Conservation (phyloP, 2,888 invertebrate genomes). For the Spicauda simplicius region DNA sequence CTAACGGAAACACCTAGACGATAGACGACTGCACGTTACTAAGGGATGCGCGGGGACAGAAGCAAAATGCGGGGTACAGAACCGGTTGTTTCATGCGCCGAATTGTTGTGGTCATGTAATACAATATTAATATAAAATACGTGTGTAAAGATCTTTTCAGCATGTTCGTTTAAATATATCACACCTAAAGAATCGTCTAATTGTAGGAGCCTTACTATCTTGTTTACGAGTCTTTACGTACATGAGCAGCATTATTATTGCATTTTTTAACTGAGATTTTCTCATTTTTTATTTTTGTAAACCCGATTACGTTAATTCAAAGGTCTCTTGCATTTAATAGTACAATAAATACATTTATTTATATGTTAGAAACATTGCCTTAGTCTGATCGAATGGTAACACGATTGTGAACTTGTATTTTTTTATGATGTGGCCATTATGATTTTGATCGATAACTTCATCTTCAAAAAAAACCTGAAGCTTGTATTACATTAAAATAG, state of each 20-base stretch:
- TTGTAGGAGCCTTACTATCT: no score
- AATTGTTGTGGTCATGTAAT: no score
- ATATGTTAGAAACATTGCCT: conserved; percentile 1
- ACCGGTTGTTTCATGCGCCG: no score
- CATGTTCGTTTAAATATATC: no score
- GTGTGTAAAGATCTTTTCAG: no score
- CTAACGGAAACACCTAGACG: no score
- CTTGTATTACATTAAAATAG: not conserved
- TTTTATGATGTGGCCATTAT: not conserved
- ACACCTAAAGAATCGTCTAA: no score
- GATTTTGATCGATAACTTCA: not conserved
- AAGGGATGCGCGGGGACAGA: no score
- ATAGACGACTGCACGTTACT: no score
- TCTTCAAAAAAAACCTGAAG: not conserved
- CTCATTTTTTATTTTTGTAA: conserved; percentile 2
- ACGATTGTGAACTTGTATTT: not conserved
- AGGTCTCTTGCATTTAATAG: conserved; percentile 45
- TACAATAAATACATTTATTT: conserved; percentile 40
- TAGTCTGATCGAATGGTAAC: not conserved
- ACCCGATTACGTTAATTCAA: conserved; percentile 28
- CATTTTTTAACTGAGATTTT: conserved; percentile 7
- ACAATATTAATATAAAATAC: no score
- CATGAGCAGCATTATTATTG: not conserved
- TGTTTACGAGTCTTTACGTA: not conserved
- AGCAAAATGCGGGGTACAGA: no score